A percentile compares a stretch with the other conserved stretches of the same genome.
These are phyloP conservation scores for Chaetorhynchus papuensis DNA, from an alignment of 2,113 vertebrate genomes.

Conservation along the genomic window DNA sequence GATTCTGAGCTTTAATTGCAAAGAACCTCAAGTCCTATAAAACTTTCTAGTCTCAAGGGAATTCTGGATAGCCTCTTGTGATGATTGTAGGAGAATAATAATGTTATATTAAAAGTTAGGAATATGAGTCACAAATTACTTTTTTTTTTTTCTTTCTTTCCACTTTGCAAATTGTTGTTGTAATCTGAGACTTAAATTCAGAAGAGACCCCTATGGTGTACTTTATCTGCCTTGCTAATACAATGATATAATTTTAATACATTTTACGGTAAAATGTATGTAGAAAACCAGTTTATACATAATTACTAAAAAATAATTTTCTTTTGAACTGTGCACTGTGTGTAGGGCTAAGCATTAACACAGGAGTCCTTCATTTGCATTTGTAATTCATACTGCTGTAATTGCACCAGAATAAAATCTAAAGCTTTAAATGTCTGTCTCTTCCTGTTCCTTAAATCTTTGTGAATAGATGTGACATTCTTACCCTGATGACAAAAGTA, in stretches of 20 bases:
- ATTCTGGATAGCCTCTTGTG: background rate
- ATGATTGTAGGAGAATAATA: background rate
- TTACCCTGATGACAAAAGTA: background rate
- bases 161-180: fast-evolving
- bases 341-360: background rate
- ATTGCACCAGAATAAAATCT: background rate
- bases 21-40: background rate
- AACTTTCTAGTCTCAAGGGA: background rate
- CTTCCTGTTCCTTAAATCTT: background rate
- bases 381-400: background rate
- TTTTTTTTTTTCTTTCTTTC: background rate
- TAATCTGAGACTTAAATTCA: background rate
- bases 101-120: background rate
- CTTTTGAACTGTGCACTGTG: background rate
- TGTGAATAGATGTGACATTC: background rate
- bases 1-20: background rate
- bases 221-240: background rate
- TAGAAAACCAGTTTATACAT: background rate
- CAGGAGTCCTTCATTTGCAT: background rate
- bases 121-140: background rate
- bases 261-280: background rate
- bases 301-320: background rate
- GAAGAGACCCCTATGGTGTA: background rate
- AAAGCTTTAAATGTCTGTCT: background rate
- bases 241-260: background rate